Evolutionary conservation across 2,888 invertebrate genomes (phyloP).

Genomic region (Tetranychus piercei): DNA sequence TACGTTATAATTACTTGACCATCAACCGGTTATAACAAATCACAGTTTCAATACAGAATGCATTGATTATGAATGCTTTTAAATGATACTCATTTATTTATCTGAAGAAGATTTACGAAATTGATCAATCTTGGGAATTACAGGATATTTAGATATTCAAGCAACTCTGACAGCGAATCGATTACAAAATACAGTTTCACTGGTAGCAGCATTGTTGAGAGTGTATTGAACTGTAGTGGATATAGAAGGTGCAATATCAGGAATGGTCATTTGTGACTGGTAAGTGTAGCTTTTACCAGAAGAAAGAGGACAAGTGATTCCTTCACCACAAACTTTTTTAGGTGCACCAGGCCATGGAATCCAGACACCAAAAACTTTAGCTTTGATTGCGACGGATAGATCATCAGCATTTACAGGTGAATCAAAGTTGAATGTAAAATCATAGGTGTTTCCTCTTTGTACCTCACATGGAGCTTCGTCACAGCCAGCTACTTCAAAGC

Average conservation of each 20-base stretch:
- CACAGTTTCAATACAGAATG: too few relatives aligned
- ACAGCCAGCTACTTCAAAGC: neutral
- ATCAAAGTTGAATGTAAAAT: neutral
- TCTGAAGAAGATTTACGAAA: too few relatives aligned
- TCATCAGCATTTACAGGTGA: neutral
- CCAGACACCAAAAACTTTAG: neutral
- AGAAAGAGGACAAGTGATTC: neutral
- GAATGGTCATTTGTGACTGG: neutral
- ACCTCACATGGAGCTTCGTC: neutral
- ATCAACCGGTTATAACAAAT: too few relatives aligned
- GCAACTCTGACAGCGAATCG: neutral
- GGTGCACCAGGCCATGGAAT: neutral
- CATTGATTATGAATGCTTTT: too few relatives aligned
- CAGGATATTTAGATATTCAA: neutral
- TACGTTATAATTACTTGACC: too few relatives aligned
- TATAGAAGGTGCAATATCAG: neutral
- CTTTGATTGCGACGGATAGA: neutral
- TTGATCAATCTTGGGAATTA: too few relatives aligned
- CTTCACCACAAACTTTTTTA: neutral
- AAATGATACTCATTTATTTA: too few relatives aligned
- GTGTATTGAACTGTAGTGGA: neutral
- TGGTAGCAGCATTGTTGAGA: neutral
- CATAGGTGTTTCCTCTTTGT: neutral
- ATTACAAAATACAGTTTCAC: neutral
- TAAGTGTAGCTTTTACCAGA: neutral